Percentiles rank a stretch among this genome's conserved stretches.
phyloP scores from a whole-genome alignment of 23 tunicate species.

The Halocynthia aurantium region DNA sequence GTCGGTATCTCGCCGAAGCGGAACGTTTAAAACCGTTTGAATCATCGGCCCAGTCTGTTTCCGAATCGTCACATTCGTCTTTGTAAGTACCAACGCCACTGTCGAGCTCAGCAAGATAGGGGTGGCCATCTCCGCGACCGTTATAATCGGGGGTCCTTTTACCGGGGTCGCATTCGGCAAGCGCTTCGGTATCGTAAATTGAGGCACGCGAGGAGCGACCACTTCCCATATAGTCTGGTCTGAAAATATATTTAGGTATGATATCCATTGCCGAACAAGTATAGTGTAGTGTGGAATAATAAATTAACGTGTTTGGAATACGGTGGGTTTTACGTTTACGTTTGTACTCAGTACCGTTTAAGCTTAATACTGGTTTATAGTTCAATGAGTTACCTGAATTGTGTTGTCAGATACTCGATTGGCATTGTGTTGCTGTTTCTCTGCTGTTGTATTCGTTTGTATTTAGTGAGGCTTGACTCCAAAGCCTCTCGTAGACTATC shows the following conservation, averaged over 20 bases:
- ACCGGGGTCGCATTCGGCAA: conserved; percentile 86
- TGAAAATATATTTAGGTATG: not conserved
- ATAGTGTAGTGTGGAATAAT: too few relatives aligned
- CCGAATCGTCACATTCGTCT: conserved; percentile 44
- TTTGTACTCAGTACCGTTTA: too few relatives aligned
- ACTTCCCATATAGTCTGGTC: conserved; percentile 7
- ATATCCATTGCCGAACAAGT: too few relatives aligned
- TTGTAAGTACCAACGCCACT: conserved; percentile 65
- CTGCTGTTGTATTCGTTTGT: not conserved
- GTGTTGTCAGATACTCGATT: too few relatives aligned
- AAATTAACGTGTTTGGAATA: too few relatives aligned
- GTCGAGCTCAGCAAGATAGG: conserved; percentile 34
- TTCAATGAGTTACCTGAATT: too few relatives aligned
- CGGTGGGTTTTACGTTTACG: too few relatives aligned
- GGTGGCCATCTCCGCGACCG: conserved; percentile 1
- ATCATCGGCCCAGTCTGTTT: conserved; percentile 17
- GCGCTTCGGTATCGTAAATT: conserved; percentile 35
- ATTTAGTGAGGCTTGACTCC: conserved; percentile 5
- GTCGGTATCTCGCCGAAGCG: not conserved
- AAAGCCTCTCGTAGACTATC: conserved; percentile 49
- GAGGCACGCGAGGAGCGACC: conserved; percentile 53
- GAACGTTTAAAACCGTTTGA: not conserved
- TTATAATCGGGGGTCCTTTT: conserved; percentile 8
- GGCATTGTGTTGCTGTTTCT: too few relatives aligned
- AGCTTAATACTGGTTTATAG: too few relatives aligned